Evolutionary conservation across 2,113 vertebrate genomes (phyloP).

Genomic region (Pluvialis apricaria): DNA sequence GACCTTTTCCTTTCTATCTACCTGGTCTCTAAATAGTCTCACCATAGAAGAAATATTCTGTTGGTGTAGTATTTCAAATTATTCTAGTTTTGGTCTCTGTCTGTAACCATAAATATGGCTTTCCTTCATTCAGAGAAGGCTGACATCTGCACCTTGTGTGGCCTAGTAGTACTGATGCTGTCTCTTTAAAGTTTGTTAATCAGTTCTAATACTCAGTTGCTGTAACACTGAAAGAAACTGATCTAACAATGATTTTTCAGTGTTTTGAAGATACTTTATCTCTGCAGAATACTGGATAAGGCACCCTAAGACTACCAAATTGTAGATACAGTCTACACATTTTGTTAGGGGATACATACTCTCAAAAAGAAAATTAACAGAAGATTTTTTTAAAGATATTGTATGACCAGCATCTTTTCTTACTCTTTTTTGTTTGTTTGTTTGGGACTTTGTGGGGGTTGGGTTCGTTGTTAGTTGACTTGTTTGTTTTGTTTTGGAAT

Average conservation of each 20-base stretch:
- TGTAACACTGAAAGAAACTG: neutral
- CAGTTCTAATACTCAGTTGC: neutral
- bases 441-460: too few species aligned
- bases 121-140: neutral
- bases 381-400: neutral
- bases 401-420: neutral
- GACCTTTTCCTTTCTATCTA: neutral
- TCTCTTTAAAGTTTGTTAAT: neutral
- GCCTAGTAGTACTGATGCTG: neutral
- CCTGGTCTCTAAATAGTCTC: neutral
- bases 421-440: neutral
- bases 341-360: neutral
- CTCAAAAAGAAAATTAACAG: neutral
- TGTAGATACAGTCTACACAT: fast-evolving
- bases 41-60: neutral
- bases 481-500: neutral
- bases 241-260: neutral
- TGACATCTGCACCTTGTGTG: neutral
- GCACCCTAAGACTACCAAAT: neutral
- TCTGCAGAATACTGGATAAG: neutral
- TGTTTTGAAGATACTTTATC: neutral
- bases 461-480: too few species aligned
- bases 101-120: neutral
- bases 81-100: neutral
- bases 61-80: neutral